These are phyloP conservation scores for Hephaestus fuliginosus DNA, from an alignment of 2,797 vertebrate species.

Conservation along the genomic window DNA sequence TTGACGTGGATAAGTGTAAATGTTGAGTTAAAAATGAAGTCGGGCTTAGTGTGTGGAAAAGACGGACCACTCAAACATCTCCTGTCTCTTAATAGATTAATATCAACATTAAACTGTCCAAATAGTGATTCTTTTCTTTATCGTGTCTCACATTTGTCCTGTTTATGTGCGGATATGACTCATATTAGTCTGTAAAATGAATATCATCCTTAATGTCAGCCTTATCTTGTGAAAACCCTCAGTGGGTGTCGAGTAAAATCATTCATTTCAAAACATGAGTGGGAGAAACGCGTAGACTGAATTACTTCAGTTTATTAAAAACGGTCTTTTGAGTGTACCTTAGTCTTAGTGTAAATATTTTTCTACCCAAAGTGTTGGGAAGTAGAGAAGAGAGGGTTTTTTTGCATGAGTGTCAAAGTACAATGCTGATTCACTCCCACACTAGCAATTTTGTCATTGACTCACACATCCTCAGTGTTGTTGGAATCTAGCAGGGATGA, in stretches of 20 bases:
- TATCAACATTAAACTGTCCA: constrained; percentile 14
- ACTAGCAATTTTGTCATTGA: constrained; percentile 54
- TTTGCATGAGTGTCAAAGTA: constrained; percentile 42
- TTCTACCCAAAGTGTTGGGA: constrained; percentile 28
- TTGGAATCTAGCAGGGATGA: constrained; percentile 33
- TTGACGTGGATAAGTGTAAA: background rate
- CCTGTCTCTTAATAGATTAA: background rate
- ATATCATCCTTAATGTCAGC: constrained; percentile 39
- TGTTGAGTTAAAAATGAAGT: background rate
- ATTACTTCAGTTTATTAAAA: constrained; percentile 38
- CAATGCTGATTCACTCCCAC: constrained; percentile 66
- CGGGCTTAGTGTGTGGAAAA: background rate
- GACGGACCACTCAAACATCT: background rate
- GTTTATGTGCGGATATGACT: constrained; percentile 49
- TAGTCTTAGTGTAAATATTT: constrained; percentile 52
- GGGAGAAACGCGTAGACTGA: constrained; percentile 35
- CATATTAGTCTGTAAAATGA: constrained; percentile 37
- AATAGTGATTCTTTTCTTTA: constrained; percentile 26
- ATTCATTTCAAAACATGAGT: constrained; percentile 52
- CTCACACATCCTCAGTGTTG: constrained; percentile 48
- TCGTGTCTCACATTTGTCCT: constrained; percentile 23
- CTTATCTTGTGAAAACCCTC: constrained; percentile 30
- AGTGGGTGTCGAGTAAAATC: constrained; percentile 42
- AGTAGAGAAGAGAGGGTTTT: constrained; percentile 18
- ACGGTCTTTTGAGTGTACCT: constrained; percentile 29